Base-by-base conservation (phyloP, 2,797 vertebrate genomes). In the Kryptolebias ocellatus region DNA sequence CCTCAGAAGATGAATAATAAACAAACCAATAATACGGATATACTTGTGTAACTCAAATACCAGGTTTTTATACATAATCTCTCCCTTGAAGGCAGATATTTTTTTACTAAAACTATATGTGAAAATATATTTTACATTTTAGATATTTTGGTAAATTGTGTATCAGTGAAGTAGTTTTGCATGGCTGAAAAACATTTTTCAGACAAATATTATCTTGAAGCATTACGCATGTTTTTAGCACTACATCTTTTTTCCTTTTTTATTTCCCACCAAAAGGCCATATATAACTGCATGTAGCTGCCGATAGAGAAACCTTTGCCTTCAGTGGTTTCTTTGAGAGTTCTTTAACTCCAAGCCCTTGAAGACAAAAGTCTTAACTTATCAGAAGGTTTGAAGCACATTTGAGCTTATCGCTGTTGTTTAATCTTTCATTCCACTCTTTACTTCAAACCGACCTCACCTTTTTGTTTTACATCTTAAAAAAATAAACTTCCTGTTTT, bases 1-100 rank as follows among this genome's bases (percentile, higher is more conserved):
- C 67, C 49, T 53, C 4, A 44, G 27, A 80, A 55, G 57, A 63
- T 27, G 74, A 34, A 51, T 60, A 55, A 9, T 39, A 15, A 58
- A 68, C 34, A 15, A 70, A 42, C n/a, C 42, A 8, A n/a, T 44
- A 37, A 60, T 37, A 39, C 3, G 16, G 65, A 53, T 24, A 2
- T 0, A 58, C 53, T 62, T 53, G n/a, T 61, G 1, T 64, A 67
- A 74, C 11, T 68, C 18, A 76, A 64, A 42, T 2, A 0, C 44
- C 16, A 51, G 7, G 5, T 46, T 60, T 63, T 56, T 27, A 46
- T 50, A 68, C 8, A 58, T 14, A 5, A 57, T 61, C 60, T 34
- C 7, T 31, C 45, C 53, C 45, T 66, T 0, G 9, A 24, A n/a
- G 67, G 28, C 49, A 34, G 45, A 4, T 49, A 65, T 63, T 75